Base-by-base conservation (phyloP, 2,888 invertebrate genomes). In the Trissolcus japonicus region DNA sequence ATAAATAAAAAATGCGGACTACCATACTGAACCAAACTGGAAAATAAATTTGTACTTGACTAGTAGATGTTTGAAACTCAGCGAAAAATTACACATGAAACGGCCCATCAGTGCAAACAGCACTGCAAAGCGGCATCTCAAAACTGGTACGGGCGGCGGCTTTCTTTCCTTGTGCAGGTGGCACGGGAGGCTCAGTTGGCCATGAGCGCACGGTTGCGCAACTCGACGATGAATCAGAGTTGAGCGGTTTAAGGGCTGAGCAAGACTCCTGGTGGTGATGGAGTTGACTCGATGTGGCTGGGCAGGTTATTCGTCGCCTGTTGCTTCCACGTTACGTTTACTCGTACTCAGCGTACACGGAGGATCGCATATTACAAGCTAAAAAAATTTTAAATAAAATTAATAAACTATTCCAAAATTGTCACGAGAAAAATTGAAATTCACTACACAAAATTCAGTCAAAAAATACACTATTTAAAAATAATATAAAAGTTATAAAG, bases 1-100 rank as follows among this genome's bases (percentile, higher is more conserved):
- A 40, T 40, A 40, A 40, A 40, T 40, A 40, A 40, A 40, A 40
- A 40, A 40, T 40, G 40, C 40, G 40, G 40, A 40, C 40, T 40
- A 40, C 40, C 40, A 40, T 40, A 40, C 40, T 40, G 40, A 40
- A 40, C 11, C 40, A 40, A 40, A 40, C 40, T 40, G 11, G 40
- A 40, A 40, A 40, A 40, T 40, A 40, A 40, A 40, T 40, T 40
- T 40, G 40, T 40, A 40, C 40, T 40, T 40, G 40, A 40, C 40
- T 40, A 40, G 40, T 40, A 40, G 40, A 40, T 40, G 40, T 40
- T 40, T 40, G 40, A 40, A 40, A 40, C 40, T 40, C 40, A 40
- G 40, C 40, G 40, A 40, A 40, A 40, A 40, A 40, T 40, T 40
- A 40, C 40, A 40, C 6, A 40, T n/a, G n/a, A n/a, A n/a, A n/a